Evolutionary conservation across 2,113 vertebrate species (phyloP).

Genomic region (Pao palembangensis): DNA sequence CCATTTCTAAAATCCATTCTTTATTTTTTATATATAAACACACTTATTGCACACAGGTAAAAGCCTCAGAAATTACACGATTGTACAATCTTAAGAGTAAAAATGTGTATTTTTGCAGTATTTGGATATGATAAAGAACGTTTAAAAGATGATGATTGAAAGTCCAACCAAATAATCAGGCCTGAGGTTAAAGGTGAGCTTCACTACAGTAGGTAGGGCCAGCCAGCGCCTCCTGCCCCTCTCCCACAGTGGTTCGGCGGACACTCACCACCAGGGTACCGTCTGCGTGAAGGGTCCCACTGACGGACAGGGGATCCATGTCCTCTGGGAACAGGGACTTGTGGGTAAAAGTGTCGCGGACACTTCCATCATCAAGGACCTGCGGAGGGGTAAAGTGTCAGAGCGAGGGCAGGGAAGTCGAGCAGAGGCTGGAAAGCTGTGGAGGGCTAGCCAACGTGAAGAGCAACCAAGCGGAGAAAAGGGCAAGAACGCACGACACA

Average conservation of each 20-base stretch:
- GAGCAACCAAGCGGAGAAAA: conserved; percentile 3
- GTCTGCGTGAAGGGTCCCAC: conserved; percentile 59
- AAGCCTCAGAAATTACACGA: too few species aligned
- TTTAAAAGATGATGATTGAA: not conserved
- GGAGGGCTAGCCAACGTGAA: conserved; percentile 2
- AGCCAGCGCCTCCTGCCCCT: not conserved
- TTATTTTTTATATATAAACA: too few species aligned
- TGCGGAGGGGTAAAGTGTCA: conserved; percentile 29
- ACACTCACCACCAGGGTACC: conserved; percentile 76
- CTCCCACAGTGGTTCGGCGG: conserved; percentile 1
- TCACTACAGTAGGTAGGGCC: conserved; percentile 50
- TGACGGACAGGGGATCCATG: conserved; percentile 80
- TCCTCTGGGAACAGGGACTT: conserved; percentile 80
- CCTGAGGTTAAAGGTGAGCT: conserved; percentile 57
- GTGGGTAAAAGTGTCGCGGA: conserved; percentile 81
- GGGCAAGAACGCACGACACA: conserved; percentile 10
- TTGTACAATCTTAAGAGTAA: not conserved
- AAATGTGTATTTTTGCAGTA: not conserved
- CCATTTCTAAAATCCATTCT: too few species aligned
- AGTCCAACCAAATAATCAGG: not conserved
- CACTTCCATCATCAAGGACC: conserved; percentile 77
- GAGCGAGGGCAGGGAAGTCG: not conserved
- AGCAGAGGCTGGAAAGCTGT: not conserved
- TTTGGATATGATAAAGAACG: too few species aligned
- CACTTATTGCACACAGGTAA: too few species aligned